Conservation (phyloP, 2,888 invertebrate genomes). For the Aromia moschata region DNA sequence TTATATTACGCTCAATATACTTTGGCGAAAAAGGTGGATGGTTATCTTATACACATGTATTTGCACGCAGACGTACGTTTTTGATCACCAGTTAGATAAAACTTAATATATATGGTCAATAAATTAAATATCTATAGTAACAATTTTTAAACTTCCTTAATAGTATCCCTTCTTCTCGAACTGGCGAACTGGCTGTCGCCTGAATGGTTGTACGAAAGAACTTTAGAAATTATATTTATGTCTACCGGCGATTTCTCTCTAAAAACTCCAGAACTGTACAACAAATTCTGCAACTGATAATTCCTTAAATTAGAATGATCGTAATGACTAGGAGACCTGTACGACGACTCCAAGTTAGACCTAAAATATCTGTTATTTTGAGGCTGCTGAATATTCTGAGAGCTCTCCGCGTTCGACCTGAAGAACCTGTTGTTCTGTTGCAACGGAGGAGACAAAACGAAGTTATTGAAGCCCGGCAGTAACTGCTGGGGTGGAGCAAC, state of each 20-base stretch:
- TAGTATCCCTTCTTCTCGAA: constrained; percentile 17
- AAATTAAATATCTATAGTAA: too few relatives aligned
- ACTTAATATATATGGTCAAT: too few relatives aligned
- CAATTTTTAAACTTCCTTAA: too few relatives aligned
- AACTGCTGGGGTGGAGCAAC: constrained; percentile 4
- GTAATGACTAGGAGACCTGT: constrained; percentile 22
- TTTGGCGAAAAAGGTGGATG: too few relatives aligned
- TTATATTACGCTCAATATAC: too few relatives aligned
- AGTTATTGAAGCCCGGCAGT: background rate
- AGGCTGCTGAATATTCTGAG: constrained; percentile 36
- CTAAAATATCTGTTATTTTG: constrained; percentile 40
- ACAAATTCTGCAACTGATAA: constrained; percentile 71
- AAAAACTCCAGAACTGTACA: constrained; percentile 74
- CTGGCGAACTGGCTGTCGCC: constrained; percentile 20
- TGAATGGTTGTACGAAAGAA: constrained; percentile 77
- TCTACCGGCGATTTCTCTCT: constrained; percentile 71
- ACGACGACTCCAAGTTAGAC: constrained; percentile 38
- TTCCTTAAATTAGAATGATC: constrained; percentile 27
- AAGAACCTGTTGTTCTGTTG: constrained; percentile 50
- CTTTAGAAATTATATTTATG: constrained; percentile 82
- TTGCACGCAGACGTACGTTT: too few relatives aligned
- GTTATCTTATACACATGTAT: too few relatives aligned
- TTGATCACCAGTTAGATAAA: too few relatives aligned
- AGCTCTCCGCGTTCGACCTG: constrained; percentile 55
- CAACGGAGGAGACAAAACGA: background rate